These are phyloP conservation scores for Cirrhinus molitorella DNA, from an alignment of 2,797 vertebrate genomes.

Conservation along the genomic window DNA sequence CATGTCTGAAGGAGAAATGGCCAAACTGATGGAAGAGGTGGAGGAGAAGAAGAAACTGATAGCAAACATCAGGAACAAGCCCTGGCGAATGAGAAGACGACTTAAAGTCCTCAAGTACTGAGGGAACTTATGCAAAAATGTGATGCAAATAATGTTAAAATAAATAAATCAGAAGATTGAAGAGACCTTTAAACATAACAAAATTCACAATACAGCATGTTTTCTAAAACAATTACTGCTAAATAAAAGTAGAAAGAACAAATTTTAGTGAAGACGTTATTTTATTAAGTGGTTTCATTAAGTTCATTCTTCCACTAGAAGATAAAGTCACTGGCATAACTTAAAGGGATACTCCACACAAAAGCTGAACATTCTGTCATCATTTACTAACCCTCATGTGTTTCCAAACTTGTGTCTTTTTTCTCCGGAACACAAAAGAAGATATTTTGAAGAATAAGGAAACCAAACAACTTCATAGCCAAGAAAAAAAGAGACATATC, in stretches of 20 bases:
- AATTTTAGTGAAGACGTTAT: neutral
- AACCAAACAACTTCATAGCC: neutral
- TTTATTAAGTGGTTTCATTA: neutral
- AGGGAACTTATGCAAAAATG: slow-evolving; percentile 3
- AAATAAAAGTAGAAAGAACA: neutral
- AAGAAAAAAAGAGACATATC: neutral
- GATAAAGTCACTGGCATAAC: neutral
- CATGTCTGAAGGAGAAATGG: slow-evolving; percentile 91
- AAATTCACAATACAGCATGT: neutral
- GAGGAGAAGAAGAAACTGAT: slow-evolving; percentile 98
- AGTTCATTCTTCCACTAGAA: neutral
- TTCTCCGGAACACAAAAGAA: neutral
- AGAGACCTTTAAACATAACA: neutral
- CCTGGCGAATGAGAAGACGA: slow-evolving; percentile 94
- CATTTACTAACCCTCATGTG: neutral
- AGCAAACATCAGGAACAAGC: slow-evolving; percentile 90
- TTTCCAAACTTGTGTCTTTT: neutral
- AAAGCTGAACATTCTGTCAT: neutral
- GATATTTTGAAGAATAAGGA: neutral
- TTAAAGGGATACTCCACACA: neutral
- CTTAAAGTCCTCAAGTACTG: slow-evolving; percentile 86
- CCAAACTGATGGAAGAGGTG: slow-evolving; percentile 89
- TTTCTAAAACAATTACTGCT: neutral
- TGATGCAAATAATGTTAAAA: neutral
- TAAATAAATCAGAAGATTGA: neutral